phyloP scores from a whole-genome alignment of 92 coral and sea anemone species.

The Palythoa grandiflora region DNA sequence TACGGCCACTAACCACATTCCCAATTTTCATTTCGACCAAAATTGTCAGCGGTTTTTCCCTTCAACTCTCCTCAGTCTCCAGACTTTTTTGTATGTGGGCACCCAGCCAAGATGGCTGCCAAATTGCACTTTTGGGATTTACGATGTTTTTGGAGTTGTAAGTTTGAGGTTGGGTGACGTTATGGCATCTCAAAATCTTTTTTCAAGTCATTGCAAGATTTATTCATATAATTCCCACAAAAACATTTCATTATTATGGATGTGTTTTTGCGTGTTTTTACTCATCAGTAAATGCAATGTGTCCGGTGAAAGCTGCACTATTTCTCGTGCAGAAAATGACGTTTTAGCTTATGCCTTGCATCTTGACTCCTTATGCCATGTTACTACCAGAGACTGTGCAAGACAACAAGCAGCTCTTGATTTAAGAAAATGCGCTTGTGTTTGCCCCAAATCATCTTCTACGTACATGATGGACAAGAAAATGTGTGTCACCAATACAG shows the following conservation, averaged over 20 bases:
- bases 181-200: background rate
- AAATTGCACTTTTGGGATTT: no score
- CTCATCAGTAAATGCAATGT: background rate
- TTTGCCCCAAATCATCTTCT: background rate
- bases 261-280: background rate
- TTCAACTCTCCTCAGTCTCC: no score
- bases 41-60: no score
- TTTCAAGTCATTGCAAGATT: no score
- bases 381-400: slow-evolving; percentile 18
- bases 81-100: no score
- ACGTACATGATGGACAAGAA: slow-evolving; percentile 30
- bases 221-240: background rate
- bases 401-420: slow-evolving; percentile 7
- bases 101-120: no score
- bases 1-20: no score
- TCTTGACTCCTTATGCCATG: background rate
- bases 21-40: no score
- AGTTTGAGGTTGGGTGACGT: no score
- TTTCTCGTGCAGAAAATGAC: slow-evolving; percentile 12
- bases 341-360: background rate
- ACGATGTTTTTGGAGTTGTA: no score
- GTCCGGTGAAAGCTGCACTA: background rate
- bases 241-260: background rate
- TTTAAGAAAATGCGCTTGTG: background rate
- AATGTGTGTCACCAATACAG: background rate